Evolutionary conservation across 2,113 vertebrate species (phyloP).

Genomic region (Nothocercus nigrocapillus): DNA sequence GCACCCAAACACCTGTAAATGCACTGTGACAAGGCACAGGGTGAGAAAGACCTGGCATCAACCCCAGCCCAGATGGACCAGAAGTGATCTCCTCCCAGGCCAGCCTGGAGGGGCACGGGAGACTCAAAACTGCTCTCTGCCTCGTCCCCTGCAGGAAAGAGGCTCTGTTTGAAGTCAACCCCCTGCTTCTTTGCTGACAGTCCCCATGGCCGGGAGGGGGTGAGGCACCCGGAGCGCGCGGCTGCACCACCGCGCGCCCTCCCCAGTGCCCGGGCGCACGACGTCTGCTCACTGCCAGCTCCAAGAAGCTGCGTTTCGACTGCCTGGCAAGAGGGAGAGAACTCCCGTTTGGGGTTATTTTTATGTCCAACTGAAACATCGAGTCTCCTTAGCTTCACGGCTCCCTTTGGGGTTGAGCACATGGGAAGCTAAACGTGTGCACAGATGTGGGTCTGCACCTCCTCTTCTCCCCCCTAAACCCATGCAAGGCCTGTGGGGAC

Average conservation of each 20-base stretch:
- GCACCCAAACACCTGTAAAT: neutral
- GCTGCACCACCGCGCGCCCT: too few species aligned
- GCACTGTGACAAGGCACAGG: neutral
- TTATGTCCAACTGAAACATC: neutral
- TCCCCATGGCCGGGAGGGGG: neutral
- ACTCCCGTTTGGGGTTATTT: neutral
- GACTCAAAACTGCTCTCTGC: neutral
- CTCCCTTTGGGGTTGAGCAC: neutral
- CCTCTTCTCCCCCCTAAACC: neutral
- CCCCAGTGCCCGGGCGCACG: neutral
- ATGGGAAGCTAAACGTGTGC: neutral
- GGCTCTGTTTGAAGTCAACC: neutral
- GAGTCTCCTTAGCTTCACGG: accelerated
- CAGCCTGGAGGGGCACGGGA: neutral
- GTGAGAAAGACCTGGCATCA: neutral
- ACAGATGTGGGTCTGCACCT: neutral
- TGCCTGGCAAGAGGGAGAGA: neutral
- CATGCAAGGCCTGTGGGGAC: neutral
- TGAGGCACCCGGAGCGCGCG: too few species aligned
- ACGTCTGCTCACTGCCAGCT: accelerated
- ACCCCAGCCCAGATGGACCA: neutral
- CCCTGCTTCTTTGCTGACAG: neutral
- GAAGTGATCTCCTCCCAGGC: neutral
- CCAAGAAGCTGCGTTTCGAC: neutral
- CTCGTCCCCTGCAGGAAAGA: neutral